These are phyloP conservation scores for Agonopterix arenella DNA, from an alignment of 2,888 invertebrate species.

Conservation along the genomic window DNA sequence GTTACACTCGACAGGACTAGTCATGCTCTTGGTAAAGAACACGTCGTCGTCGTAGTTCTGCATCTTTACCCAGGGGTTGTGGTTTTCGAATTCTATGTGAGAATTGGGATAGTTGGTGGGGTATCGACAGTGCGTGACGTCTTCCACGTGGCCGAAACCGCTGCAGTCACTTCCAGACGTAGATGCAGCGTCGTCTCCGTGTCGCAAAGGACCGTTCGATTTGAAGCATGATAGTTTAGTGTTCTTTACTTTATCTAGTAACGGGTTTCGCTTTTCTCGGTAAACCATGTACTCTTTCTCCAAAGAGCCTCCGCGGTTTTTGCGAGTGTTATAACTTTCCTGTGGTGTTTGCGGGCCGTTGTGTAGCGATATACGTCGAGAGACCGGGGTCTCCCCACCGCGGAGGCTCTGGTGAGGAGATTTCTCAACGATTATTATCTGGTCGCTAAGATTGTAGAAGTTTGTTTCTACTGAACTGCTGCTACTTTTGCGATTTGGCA, in stretches of 20 bases:
- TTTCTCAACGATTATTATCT: constrained; percentile 77
- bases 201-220: constrained; percentile 71
- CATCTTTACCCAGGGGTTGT: constrained; percentile 71
- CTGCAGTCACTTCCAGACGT: constrained; percentile 74
- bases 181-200: constrained; percentile 66
- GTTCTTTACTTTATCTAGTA: constrained; percentile 83
- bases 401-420: constrained; percentile 68
- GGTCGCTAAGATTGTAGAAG: constrained; percentile 81
- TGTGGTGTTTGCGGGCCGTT: constrained; percentile 59
- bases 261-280: constrained; percentile 81
- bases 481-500: constrained; percentile 79
- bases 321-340: constrained; percentile 67
- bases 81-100: constrained; percentile 68
- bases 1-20: constrained; percentile 51
- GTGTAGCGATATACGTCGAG: constrained; percentile 64
- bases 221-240: constrained; percentile 82
- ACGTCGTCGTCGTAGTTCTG: constrained; percentile 67
- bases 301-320: constrained; percentile 66
- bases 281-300: constrained; percentile 78
- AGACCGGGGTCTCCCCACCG: constrained; percentile 49
- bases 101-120: constrained; percentile 47
- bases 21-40: constrained; percentile 53
- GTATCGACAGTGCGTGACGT: constrained; percentile 52
- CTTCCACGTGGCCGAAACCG: constrained; percentile 67
- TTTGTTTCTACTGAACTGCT: constrained; percentile 80